A percentile compares a stretch with the other conserved stretches of the same genome.
These are phyloP conservation scores for Sinocyclocheilus anshuiensis DNA, from an alignment of 2,113 vertebrate genomes.

Conservation along the genomic window DNA sequence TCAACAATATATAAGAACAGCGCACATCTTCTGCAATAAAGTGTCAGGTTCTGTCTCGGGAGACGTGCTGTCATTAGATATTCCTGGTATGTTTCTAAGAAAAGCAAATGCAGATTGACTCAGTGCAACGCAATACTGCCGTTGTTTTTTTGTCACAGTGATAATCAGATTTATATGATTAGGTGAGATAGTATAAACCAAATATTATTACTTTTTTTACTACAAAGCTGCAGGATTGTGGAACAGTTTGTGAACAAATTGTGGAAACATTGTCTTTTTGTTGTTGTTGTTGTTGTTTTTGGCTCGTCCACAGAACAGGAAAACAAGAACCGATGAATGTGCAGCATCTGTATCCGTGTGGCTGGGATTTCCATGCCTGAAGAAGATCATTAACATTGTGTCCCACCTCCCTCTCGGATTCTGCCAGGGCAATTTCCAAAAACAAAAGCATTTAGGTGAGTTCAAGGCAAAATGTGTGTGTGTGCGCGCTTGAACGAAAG, in stretches of 20 bases:
- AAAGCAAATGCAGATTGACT: constrained; percentile 36
- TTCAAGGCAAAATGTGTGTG: constrained; percentile 54
- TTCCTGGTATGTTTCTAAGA: constrained; percentile 33
- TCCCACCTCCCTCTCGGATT: constrained; percentile 64
- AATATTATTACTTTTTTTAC: constrained; percentile 34
- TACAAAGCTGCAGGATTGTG: constrained; percentile 37
- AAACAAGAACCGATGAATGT: constrained; percentile 67
- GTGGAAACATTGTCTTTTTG: not conserved
- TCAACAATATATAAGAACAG: constrained; percentile 21
- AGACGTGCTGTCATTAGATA: constrained; percentile 43
- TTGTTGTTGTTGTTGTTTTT: not conserved
- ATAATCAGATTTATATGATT: constrained; percentile 41
- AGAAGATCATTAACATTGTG: constrained; percentile 76
- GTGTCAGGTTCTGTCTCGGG: constrained; percentile 39
- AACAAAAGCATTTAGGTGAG: constrained; percentile 67
- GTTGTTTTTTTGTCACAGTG: constrained; percentile 23
- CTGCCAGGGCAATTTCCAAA: constrained; percentile 61
- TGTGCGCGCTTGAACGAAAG: not conserved
- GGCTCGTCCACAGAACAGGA: constrained; percentile 44
- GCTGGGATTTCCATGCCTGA: constrained; percentile 71
- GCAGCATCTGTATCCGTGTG: constrained; percentile 63
- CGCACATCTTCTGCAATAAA: constrained; percentile 31
- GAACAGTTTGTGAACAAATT: too few relatives aligned
- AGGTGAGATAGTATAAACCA: constrained; percentile 32
- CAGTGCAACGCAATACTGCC: constrained; percentile 34